Percentiles rank a stretch among this genome's conserved stretches.
phyloP scores from a whole-genome alignment of 2,888 invertebrate species.

The Metacarcinus magister region DNA sequence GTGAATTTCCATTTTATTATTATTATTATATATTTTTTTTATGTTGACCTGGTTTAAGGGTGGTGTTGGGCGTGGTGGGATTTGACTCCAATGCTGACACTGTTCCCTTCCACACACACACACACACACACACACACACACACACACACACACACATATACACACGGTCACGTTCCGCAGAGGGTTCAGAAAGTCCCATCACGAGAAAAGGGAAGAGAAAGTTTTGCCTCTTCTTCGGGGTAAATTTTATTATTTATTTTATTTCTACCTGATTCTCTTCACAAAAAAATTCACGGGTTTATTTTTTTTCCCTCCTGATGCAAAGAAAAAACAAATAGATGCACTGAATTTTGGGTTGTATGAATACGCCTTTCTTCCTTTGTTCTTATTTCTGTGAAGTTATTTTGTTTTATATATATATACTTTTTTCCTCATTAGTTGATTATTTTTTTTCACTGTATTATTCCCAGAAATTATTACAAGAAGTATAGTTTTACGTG shows the following conservation, averaged over 20 bases:
- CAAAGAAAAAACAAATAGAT: not conserved
- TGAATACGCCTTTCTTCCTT: not conserved
- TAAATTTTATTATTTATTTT: not conserved
- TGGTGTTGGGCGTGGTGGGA: not conserved
- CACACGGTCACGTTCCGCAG: not conserved
- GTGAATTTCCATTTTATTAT: not conserved
- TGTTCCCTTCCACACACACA: not conserved
- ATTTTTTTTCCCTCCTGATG: not conserved
- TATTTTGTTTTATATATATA: not conserved
- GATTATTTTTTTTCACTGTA: not conserved
- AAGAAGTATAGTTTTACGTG: not conserved
- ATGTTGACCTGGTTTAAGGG: not conserved
- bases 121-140: too few species aligned
- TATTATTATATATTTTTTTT: not conserved
- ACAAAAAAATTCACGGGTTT: not conserved
- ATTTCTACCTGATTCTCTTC: not conserved
- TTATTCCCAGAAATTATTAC: not conserved
- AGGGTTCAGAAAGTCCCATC: not conserved
- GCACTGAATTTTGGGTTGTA: too few species aligned
- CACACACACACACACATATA: too few species aligned
- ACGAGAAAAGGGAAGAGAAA: not conserved
- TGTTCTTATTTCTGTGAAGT: not conserved
- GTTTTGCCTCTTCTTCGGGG: not conserved
- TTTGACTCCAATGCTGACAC: not conserved
- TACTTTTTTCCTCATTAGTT: not conserved